phyloP scores from a whole-genome alignment of 2,888 invertebrate genomes.

The Odontocolon sp. region DNA sequence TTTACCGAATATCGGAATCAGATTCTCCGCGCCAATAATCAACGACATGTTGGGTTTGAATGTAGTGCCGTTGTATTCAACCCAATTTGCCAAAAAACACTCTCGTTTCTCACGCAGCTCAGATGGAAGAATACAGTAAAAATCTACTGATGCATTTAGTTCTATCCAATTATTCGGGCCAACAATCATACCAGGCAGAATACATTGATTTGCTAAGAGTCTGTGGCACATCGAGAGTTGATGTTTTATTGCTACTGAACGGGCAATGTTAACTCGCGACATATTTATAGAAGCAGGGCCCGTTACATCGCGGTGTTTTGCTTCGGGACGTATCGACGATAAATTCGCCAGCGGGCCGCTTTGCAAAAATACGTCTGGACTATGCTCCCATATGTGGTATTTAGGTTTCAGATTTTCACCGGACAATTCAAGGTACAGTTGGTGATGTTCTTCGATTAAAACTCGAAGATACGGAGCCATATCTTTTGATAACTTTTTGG shows the following conservation, averaged over 20 bases:
- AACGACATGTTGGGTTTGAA: slow-evolving; percentile 34
- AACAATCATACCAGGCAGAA: slow-evolving; percentile 19
- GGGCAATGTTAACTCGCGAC: slow-evolving; percentile 34
- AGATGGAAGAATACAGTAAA: slow-evolving; percentile 19
- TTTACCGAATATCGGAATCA: slow-evolving; percentile 1
- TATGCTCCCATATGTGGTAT: slow-evolving; percentile 19
- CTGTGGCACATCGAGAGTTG: slow-evolving; percentile 21
- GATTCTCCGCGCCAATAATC: slow-evolving; percentile 10
- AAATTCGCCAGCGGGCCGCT: slow-evolving; percentile 29
- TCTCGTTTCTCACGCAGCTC: slow-evolving; percentile 1
- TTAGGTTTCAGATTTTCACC: slow-evolving; percentile 42
- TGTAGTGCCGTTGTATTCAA: slow-evolving; percentile 14
- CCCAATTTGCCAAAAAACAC: slow-evolving; percentile 26
- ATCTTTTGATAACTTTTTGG: slow-evolving; percentile 24
- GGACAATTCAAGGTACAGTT: slow-evolving; percentile 31
- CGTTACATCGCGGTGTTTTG: slow-evolving; percentile 33
- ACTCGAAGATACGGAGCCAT: slow-evolving; percentile 7
- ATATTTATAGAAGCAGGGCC: slow-evolving; percentile 30
- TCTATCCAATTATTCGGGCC: not conserved
- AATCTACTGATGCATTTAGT: slow-evolving; percentile 15
- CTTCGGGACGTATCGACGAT: slow-evolving; percentile 26
- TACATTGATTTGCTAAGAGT: slow-evolving; percentile 12
- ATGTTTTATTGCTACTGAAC: slow-evolving; percentile 23
- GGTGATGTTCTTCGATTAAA: slow-evolving; percentile 36
- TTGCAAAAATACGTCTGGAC: slow-evolving; percentile 9